Percentiles rank a stretch among this genome's conserved stretches.
These are phyloP conservation scores for Leptinotarsa lineolata DNA, from an alignment of 1,140 invertebrate genomes.

Conservation along the genomic window DNA sequence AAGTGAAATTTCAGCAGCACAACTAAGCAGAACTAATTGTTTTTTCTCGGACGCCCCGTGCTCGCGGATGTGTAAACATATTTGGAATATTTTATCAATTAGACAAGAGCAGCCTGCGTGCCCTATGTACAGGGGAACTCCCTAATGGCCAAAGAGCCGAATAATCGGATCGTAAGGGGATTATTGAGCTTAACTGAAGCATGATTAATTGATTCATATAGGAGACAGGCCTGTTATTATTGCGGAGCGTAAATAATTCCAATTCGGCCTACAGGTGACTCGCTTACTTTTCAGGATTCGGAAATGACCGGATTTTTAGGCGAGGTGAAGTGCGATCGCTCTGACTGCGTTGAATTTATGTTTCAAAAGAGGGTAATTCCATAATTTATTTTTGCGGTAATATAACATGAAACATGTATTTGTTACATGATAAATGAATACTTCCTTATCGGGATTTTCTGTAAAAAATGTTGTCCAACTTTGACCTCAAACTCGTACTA, in stretches of 20 bases:
- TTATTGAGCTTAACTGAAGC: slow-evolving; percentile 49
- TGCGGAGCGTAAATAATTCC: slow-evolving; percentile 48
- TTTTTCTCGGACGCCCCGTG: slow-evolving; percentile 21
- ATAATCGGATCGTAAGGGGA: slow-evolving; percentile 49
- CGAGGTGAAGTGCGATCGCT: too few species aligned
- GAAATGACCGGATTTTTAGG: neutral
- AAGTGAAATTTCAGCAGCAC: slow-evolving; percentile 29
- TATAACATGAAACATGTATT: too few species aligned
- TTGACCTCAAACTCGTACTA: too few species aligned
- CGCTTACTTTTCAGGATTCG: neutral
- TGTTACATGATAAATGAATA: too few species aligned
- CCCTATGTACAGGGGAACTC: slow-evolving; percentile 26
- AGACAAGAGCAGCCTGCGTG: slow-evolving; percentile 33
- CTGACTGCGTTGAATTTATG: neutral
- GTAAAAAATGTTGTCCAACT: too few species aligned
- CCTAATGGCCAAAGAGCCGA: slow-evolving; percentile 40
- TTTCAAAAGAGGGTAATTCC: neutral
- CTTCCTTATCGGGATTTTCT: too few species aligned
- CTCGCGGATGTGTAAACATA: slow-evolving; percentile 40
- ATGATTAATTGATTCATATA: slow-evolving; percentile 53
- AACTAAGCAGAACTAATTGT: slow-evolving; percentile 34
- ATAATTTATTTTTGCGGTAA: too few species aligned
- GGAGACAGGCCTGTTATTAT: slow-evolving; percentile 47
- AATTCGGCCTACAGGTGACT: slow-evolving; percentile 45
- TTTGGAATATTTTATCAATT: slow-evolving; percentile 49